Percentiles rank a stretch among this genome's conserved stretches.
Evolutionary conservation across 1,140 invertebrate genomes (phyloP).

Genomic region (Forficula auricularia): DNA sequence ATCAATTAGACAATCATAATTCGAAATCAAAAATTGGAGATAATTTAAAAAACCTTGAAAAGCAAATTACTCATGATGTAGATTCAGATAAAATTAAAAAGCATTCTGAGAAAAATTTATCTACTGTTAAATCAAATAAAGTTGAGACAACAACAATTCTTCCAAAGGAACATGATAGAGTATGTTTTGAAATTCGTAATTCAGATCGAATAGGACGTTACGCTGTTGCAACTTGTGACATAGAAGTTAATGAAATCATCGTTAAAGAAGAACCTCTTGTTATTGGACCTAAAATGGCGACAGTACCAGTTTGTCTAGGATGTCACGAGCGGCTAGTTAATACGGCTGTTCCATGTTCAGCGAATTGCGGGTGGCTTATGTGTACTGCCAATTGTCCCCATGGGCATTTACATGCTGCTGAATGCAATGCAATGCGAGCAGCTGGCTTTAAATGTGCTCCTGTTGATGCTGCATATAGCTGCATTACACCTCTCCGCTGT

Average conservation of each 20-base stretch:
- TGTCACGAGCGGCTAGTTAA: constrained; percentile 15
- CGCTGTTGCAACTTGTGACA: constrained; percentile 18
- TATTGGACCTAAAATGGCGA: constrained; percentile 10
- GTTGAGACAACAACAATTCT: too few relatives aligned
- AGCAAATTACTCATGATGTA: too few relatives aligned
- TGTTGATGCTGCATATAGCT: constrained; percentile 13
- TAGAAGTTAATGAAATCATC: constrained; percentile 18
- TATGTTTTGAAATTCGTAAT: not conserved
- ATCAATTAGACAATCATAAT: too few relatives aligned
- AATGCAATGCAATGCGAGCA: constrained; percentile 8
- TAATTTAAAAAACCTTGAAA: too few relatives aligned
- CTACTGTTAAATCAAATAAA: too few relatives aligned
- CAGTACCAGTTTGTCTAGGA: constrained; percentile 19
- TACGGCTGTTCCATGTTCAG: not conserved
- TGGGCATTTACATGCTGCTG: not conserved
- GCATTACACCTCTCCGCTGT: constrained; percentile 13
- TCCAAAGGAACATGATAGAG: not conserved
- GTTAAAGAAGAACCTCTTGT: constrained; percentile 17
- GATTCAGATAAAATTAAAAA: too few relatives aligned
- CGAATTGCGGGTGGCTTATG: not conserved
- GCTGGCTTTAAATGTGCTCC: constrained; percentile 3
- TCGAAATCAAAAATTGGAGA: too few relatives aligned
- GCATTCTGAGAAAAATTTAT: too few relatives aligned
- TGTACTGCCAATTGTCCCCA: not conserved
- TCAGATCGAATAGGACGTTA: constrained; percentile 11